Evolutionary conservation across 2,797 vertebrate genomes (phyloP).

Genomic region (Huso huso): DNA sequence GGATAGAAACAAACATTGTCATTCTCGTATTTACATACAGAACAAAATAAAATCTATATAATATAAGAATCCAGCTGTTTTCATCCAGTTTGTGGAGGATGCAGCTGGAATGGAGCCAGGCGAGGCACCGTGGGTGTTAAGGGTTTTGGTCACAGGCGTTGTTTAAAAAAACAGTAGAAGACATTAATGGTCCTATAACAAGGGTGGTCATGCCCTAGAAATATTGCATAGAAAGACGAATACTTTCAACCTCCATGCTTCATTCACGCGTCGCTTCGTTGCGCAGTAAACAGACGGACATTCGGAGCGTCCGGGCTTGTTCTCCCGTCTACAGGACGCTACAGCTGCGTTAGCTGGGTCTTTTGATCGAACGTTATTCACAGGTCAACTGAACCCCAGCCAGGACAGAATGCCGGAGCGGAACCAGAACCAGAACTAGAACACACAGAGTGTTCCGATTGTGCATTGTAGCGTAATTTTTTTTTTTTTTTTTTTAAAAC

Average conservation of each 20-base stretch:
- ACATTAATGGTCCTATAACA: neutral
- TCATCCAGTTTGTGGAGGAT: neutral
- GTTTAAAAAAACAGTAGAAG: constrained; percentile 31
- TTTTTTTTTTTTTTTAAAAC: too few relatives aligned
- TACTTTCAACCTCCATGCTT: neutral
- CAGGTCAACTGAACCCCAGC: too few relatives aligned
- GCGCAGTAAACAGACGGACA: too few relatives aligned
- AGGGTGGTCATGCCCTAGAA: neutral
- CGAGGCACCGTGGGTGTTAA: constrained; percentile 45
- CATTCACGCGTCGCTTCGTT: too few relatives aligned
- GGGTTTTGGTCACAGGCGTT: constrained; percentile 48
- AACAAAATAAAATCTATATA: constrained; percentile 33
- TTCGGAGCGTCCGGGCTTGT: too few relatives aligned
- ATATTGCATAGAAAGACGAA: constrained; percentile 6
- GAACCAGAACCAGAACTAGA: too few relatives aligned
- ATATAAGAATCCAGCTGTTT: neutral
- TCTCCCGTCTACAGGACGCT: too few relatives aligned
- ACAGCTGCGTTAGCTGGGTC: too few relatives aligned
- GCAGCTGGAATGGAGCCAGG: constrained; percentile 16
- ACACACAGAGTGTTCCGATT: too few relatives aligned
- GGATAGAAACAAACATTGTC: constrained; percentile 56
- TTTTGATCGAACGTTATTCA: too few relatives aligned
- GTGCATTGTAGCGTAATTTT: too few relatives aligned
- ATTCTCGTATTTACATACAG: constrained; percentile 68
- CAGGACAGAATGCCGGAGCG: too few relatives aligned